Evolutionary conservation across 2,888 invertebrate genomes (phyloP), one percentile per base, ranked within the genome.

Genomic region (Aporophyla nigra): DNA sequence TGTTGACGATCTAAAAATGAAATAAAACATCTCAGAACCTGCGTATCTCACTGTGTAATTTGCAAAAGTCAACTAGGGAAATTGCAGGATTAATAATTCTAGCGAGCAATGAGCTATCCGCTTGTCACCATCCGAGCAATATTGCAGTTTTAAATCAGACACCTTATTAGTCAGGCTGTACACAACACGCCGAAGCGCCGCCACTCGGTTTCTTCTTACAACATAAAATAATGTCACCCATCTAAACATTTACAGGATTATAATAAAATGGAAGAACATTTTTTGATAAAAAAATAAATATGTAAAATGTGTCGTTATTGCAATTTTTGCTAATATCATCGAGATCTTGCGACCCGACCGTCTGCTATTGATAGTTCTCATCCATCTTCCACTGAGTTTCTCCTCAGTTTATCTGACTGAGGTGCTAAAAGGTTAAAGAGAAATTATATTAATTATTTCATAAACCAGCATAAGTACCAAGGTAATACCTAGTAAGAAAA

Each of bases 391-490:
- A 27, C 14, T 19, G 70, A 58, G 67, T 72, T 72, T 74, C 65
- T 78, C 61, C 66, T 63, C 59, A 19, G 27, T 69, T 71, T 56
- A 56, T 74, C 59, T 74, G 21, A 27, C 73, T 58, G 24, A 78
- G 56, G 71, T 80, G 78, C 62, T 74, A 82, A 81, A 75, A 76
- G 86, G 84, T 88, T 82, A 84, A 84, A 75, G 84, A 81, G 53
- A 78, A 80, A 84, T 86, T 80, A 87, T n/a, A n/a, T n/a, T n/a
- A n/a, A n/a, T n/a, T n/a, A 86, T 88, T 81, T 82, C 70, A 80
- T 78, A 65, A 65, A 78, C 76, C 74, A 78, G 73, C 80, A 62
- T 83, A 76, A 70, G 69, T 59, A 46, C 43, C 1, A n/a, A n/a
- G n/a, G n/a, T n/a, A n/a, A n/a, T 46, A 43, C 43, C 43, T 43